Base-by-base conservation (phyloP, 2,113 vertebrate species). In the Australoheros scitulus region DNA sequence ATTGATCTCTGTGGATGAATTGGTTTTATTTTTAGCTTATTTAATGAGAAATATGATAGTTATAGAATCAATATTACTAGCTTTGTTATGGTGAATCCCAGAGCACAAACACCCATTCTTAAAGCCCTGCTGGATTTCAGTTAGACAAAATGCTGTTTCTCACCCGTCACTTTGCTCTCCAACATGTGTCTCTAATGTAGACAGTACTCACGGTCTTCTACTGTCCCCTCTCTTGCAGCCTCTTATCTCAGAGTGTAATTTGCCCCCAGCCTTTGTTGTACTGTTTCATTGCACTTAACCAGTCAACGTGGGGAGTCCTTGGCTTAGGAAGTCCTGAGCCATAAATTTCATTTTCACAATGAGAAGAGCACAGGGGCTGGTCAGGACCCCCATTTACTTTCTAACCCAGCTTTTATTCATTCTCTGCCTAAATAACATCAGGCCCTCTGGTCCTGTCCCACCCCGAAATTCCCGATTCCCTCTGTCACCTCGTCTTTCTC, bases 301-400 rank as follows among this genome's bases (percentile, higher is more conserved):
- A 91, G 88, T 93, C 95, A 95, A 96, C 95, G 95, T 96, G 96
- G 95, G 95, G 94, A 96, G 96, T 96, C 96, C 92, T 89, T 81
- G 82, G 89, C 92, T 92, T 92, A 95, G 95, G 95, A 95, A 96
- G 93, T 94, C 93, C 84, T 93, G 86, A 93, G 93, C 93, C 94
- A 96, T 96, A 96, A 96, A 96, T 96, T 94, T 95, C 87, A 87
- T 86, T 83, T 85, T 89, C 88, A 95, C 94, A 95, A 94, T 95
- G 89, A 93, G 89, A 79, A 29, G 85, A 88, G 80, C 85, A 70
- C 91, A 91, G 91, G 88, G 87, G 83, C 87, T 90, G 91, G 92
- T 93, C 93, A 94, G 86, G 93, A 92, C 93, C 94, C 93, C 92
- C 93, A 94, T 94, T 95, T 89, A 87, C 92, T 92, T 93, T 94